These are phyloP conservation scores for Drosophila melanosoma DNA, from an alignment of 2,888 invertebrate species.

Conservation along the genomic window DNA sequence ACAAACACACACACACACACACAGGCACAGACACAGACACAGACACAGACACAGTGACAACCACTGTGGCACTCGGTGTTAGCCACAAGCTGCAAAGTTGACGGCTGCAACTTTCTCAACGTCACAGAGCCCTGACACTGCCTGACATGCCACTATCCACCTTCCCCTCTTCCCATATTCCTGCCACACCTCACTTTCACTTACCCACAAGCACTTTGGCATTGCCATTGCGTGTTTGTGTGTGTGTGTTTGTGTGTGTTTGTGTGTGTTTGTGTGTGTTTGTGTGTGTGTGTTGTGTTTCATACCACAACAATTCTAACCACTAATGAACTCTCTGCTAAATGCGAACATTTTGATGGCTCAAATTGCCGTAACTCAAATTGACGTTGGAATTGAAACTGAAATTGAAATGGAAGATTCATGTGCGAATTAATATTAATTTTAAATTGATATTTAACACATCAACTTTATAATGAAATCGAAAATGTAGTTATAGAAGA, in stretches of 20 bases:
- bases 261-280: constrained; percentile 5
- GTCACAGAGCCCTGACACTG: constrained; percentile 61
- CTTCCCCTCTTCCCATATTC: not conserved
- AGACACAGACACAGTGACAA: constrained; percentile 6
- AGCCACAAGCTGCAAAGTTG: constrained; percentile 61
- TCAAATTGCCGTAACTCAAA: constrained; percentile 20
- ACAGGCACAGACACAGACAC: constrained; percentile 20
- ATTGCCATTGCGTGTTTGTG: constrained; percentile 21
- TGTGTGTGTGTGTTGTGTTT: constrained; percentile 11
- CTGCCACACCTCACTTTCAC: not conserved
- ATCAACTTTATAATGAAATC: not conserved
- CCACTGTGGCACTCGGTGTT: constrained; percentile 34
- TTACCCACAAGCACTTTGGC: constrained; percentile 23
- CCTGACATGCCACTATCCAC: constrained; percentile 44
- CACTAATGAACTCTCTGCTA: constrained; percentile 42
- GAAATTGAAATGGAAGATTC: not conserved
- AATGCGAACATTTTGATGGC: constrained; percentile 18
- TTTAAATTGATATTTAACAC: not conserved
- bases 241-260: too few relatives aligned
- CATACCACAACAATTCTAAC: constrained; percentile 26
- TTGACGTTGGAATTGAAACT: constrained; percentile 6
- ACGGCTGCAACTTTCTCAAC: constrained; percentile 66
- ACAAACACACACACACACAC: not conserved
- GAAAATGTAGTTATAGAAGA: not conserved
- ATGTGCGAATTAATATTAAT: not conserved